phyloP scores from a whole-genome alignment of 2,888 invertebrate species.

The Cistogaster globosa region DNA sequence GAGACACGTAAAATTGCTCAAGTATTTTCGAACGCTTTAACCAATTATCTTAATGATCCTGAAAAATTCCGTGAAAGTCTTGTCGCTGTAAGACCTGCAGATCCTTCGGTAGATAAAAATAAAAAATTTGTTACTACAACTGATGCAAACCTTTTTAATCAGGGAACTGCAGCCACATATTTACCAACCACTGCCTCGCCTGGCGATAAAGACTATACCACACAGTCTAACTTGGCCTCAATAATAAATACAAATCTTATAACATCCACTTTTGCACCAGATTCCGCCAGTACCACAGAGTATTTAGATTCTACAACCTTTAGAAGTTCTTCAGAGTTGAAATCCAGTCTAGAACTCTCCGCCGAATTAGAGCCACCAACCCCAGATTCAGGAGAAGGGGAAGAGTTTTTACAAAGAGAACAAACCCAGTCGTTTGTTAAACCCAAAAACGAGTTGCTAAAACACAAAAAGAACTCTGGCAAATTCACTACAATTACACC shows the following conservation, averaged over 20 bases:
- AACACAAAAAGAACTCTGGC: slow-evolving; percentile 73
- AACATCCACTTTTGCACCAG: slow-evolving; percentile 75
- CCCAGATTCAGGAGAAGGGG: slow-evolving; percentile 84
- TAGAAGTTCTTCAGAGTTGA: slow-evolving; percentile 80
- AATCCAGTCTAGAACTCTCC: slow-evolving; percentile 76
- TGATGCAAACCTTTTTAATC: slow-evolving; percentile 75
- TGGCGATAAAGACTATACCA: slow-evolving; percentile 82
- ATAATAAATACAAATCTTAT: slow-evolving; percentile 78
- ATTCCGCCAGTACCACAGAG: slow-evolving; percentile 79
- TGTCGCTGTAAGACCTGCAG: slow-evolving; percentile 90
- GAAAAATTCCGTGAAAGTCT: slow-evolving; percentile 90
- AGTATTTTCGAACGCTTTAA: slow-evolving; percentile 92
- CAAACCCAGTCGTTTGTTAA: slow-evolving; percentile 88
- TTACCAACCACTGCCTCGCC: slow-evolving; percentile 77
- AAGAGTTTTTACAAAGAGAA: slow-evolving; percentile 87
- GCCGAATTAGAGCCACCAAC: slow-evolving; percentile 83
- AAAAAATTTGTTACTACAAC: slow-evolving; percentile 76
- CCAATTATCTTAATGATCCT: slow-evolving; percentile 92
- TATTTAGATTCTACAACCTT: slow-evolving; percentile 83
- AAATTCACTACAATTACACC: slow-evolving; percentile 73
- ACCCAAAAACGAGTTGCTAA: slow-evolving; percentile 82
- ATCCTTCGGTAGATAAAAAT: slow-evolving; percentile 85
- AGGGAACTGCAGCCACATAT: slow-evolving; percentile 79
- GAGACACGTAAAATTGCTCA: slow-evolving; percentile 91
- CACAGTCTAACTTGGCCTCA: slow-evolving; percentile 87